Conservation (phyloP, 2,113 vertebrate species). For the Xenus cinereus region DNA sequence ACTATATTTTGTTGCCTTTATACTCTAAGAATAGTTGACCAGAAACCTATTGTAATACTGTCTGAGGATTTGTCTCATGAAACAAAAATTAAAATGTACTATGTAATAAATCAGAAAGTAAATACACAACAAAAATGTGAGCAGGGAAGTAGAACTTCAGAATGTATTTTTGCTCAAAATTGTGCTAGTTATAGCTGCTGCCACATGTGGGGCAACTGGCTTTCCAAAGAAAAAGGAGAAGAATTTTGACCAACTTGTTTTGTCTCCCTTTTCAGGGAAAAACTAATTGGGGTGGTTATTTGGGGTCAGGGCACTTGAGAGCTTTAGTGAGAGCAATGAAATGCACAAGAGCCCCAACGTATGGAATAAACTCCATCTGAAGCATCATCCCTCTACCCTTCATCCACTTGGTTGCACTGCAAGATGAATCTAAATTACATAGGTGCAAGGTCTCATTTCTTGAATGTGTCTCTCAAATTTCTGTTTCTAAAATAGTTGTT, state of each 20-base stretch:
- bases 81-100: not conserved
- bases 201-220: not conserved
- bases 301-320: not conserved
- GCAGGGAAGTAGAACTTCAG: not conserved
- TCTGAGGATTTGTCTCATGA: not conserved
- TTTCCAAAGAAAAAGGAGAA: not conserved
- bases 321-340: not conserved
- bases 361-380: not conserved
- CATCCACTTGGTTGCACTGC: not conserved
- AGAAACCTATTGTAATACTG: not conserved
- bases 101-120: not conserved
- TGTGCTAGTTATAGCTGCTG: not conserved
- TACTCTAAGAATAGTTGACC: not conserved
- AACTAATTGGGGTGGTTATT: not conserved
- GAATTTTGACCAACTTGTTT: not conserved
- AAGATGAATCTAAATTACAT: not conserved
- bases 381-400: not conserved
- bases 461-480: not conserved
- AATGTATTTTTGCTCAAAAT: not conserved
- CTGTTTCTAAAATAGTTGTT: not conserved
- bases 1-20: slow-evolving; percentile 4
- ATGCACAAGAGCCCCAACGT: not conserved
- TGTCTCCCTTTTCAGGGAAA: not conserved
- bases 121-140: not conserved
- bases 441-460: not conserved